Conservation (phyloP, 2,797 vertebrate species). For the Sebastes minor region DNA sequence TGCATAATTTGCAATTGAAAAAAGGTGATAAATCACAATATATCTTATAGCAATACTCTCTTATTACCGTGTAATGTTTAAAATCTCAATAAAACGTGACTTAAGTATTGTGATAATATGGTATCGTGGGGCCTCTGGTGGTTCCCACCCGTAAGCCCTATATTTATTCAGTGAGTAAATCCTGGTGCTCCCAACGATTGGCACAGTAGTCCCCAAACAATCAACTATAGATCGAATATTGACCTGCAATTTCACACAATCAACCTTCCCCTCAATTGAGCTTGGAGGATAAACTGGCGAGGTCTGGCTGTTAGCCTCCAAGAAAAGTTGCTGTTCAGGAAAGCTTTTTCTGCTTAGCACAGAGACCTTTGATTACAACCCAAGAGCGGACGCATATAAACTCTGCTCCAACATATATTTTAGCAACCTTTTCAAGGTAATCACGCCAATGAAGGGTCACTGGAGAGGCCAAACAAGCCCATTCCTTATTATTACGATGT, state of each 20-base stretch:
- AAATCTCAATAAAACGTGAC: too few relatives aligned
- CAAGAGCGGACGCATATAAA: not conserved
- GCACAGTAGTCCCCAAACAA: constrained; percentile 23
- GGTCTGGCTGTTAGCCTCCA: not conserved
- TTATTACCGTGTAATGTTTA: too few relatives aligned
- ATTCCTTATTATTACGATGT: constrained; percentile 8
- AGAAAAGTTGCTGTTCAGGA: constrained; percentile 14
- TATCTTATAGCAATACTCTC: too few relatives aligned
- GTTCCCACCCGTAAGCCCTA: not conserved
- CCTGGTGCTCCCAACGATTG: not conserved
- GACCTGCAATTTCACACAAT: constrained; percentile 45
- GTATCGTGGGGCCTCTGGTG: too few relatives aligned
- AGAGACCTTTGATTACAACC: constrained; percentile 40
- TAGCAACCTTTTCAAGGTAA: constrained; percentile 15
- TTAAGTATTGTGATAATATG: too few relatives aligned
- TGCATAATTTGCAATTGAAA: too few relatives aligned
- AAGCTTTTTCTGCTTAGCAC: constrained; percentile 20
- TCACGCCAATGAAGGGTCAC: constrained; percentile 4
- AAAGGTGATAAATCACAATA: too few relatives aligned
- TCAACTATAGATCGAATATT: constrained; percentile 25
- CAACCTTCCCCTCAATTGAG: constrained; percentile 21
- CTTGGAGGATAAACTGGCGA: constrained; percentile 8
- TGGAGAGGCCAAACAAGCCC: not conserved
- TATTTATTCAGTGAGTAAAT: not conserved
- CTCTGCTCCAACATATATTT: constrained; percentile 14